phyloP scores from a whole-genome alignment of 2,113 vertebrate genomes.

The Cyanistes caeruleus region DNA sequence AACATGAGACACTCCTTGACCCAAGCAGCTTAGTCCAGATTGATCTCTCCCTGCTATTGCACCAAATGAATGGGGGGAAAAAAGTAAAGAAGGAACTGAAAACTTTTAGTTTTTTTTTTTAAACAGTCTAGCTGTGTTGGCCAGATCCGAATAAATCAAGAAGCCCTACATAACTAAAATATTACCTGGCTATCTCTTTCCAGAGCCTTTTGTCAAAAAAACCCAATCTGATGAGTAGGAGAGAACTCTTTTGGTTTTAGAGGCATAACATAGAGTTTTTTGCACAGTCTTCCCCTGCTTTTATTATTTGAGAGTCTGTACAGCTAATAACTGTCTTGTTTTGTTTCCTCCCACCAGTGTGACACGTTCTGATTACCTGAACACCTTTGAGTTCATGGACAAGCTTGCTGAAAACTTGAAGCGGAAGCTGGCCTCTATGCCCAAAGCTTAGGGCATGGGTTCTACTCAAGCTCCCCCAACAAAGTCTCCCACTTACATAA shows the following conservation, averaged over 20 bases:
- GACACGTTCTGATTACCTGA: slow-evolving; percentile 90
- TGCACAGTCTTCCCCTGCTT: neutral
- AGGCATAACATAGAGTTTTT: neutral
- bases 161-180: neutral
- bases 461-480: neutral
- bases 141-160: neutral
- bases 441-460: slow-evolving; percentile 82
- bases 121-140: neutral
- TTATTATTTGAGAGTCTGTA: neutral
- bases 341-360: slow-evolving; percentile 73
- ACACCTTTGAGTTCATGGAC: slow-evolving; percentile 97
- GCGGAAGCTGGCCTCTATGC: slow-evolving; percentile 81
- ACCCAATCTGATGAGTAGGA: neutral
- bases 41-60: neutral
- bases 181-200: neutral
- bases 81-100: neutral
- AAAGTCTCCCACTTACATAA: neutral
- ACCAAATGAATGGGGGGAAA: neutral
- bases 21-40: neutral
- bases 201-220: neutral
- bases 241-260: neutral
- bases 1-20: neutral
- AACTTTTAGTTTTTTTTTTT: neutral
- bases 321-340: neutral
- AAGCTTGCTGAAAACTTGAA: slow-evolving; percentile 95